Percentiles rank a stretch among this genome's conserved stretches.
Evolutionary conservation across 1,140 invertebrate genomes (phyloP).

Genomic region (Lineus longissimus): DNA sequence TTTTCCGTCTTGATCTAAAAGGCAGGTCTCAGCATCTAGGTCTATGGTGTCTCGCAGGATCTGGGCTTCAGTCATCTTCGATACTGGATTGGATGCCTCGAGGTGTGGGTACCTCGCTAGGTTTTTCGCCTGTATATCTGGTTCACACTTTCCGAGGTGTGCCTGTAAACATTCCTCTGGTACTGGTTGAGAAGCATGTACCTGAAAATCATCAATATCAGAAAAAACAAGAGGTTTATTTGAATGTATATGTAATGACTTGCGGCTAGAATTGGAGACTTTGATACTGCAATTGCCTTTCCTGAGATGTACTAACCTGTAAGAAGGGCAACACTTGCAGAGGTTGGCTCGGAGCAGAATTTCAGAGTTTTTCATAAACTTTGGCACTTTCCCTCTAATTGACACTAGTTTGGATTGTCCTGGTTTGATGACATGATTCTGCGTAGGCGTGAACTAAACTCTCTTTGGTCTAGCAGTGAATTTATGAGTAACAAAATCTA

Average conservation of each 20-base stretch:
- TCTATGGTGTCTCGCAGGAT: neutral
- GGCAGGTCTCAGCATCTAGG: neutral
- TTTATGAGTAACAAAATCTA: neutral
- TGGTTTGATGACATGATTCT: neutral
- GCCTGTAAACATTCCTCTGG: neutral
- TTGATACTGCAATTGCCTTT: neutral
- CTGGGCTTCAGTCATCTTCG: neutral
- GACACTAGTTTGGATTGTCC: neutral
- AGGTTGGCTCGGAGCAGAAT: neutral
- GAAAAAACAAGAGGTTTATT: neutral
- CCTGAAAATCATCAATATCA: neutral
- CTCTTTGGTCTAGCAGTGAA: neutral
- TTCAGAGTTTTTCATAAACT: neutral
- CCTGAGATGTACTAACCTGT: neutral
- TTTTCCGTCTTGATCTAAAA: neutral
- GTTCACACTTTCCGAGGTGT: neutral
- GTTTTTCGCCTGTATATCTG: neutral
- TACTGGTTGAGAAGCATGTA: neutral
- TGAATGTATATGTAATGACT: neutral
- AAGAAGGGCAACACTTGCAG: neutral
- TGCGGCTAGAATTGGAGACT: neutral
- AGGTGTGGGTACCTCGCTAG: neutral
- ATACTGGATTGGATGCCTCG: neutral
- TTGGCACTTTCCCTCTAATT: neutral
- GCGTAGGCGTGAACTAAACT: neutral